Evolutionary conservation across 35 echinoderm and acorn worm genomes (phyloP), one percentile per base, ranked within the genome.

Genomic region (Heliocidaris erythrogramma): DNA sequence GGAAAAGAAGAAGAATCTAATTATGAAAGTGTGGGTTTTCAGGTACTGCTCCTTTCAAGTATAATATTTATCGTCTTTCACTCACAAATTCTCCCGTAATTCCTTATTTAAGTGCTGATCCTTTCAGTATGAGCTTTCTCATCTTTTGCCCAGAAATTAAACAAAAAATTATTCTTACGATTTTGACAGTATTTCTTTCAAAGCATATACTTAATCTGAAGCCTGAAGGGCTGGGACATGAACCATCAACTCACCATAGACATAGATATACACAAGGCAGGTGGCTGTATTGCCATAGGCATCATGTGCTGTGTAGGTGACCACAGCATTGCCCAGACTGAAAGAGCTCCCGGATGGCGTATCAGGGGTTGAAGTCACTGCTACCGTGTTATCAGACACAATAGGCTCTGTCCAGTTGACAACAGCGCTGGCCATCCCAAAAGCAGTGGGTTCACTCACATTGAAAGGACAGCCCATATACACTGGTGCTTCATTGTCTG

Each of bases 391-490:
- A 84, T 97, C 97, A 0, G 53, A 18, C 48, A 94, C 93, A 0
- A 8, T n/a, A n/a, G 97, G 94, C 48, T 93, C 95, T 5, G 90
- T 94, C 95, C 95, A 97, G 87, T 95, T 95, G 88, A 92, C 94
- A 16, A 48, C 30, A 35, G 88, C 94, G 27, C 61, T 92, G 48
- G 52, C n/a, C 49, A 47, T 47, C 29, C 93, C 91, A 59, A 48
- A 48, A 7, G 86, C 49, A 14, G 91, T 92, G 69, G 59, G 42
- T 17, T 86, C 32, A 24, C 32, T 85, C 17, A 94, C 87, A 86
- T 95, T 88, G 18, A 13, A 2, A 12, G 95, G 92, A 61, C 96
- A 97, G 47, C 69, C 32, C 21, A 47, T 85, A 17, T 48, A 90
- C 1, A 95, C 88, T 11, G 96, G 96, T 17, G 21, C 18, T 94